A percentile compares a stretch with the other conserved stretches of the same genome.
Conservation (phyloP, 2,797 vertebrate species). For the Geotrypetes seraphini region DNA sequence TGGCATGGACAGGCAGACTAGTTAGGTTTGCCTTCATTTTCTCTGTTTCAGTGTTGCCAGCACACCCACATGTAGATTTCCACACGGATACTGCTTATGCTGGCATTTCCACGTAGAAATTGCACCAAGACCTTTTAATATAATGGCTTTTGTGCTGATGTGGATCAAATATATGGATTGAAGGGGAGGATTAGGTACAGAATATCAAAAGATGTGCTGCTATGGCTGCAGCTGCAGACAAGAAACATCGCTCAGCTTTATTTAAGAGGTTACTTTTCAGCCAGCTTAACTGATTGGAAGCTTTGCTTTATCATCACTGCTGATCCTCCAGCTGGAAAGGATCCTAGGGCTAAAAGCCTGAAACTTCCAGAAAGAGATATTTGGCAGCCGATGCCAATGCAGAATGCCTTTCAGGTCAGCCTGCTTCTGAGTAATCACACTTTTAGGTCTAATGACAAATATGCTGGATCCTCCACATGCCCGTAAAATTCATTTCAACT, state of each 20-base stretch:
- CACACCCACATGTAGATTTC: too few species aligned
- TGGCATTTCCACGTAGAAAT: too few species aligned
- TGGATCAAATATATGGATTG: too few species aligned
- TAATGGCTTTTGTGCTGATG: too few species aligned
- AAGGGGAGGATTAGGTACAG: neutral
- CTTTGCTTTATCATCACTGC: constrained; percentile 44
- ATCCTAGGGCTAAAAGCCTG: constrained; percentile 48
- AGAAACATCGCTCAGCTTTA: constrained; percentile 11
- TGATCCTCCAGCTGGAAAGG: constrained; percentile 40
- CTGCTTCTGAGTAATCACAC: constrained; percentile 23
- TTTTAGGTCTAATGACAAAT: constrained; percentile 5
- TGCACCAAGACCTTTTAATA: too few species aligned
- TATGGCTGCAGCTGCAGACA: constrained; percentile 2
- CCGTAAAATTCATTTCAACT: too few species aligned
- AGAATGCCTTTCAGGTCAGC: constrained; percentile 11
- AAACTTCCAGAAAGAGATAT: constrained; percentile 22
- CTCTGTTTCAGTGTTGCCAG: too few species aligned
- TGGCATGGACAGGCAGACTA: too few species aligned
- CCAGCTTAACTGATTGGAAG: constrained; percentile 22
- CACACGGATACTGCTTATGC: too few species aligned
- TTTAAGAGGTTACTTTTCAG: constrained; percentile 24
- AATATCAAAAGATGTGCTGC: constrained; percentile 3
- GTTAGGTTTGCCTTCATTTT: too few species aligned
- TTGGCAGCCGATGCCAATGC: constrained; percentile 23
- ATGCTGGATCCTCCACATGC: too few species aligned